These are phyloP conservation scores for Camptogramma bilineatum DNA, from an alignment of 2,888 invertebrate species.

Conservation along the genomic window DNA sequence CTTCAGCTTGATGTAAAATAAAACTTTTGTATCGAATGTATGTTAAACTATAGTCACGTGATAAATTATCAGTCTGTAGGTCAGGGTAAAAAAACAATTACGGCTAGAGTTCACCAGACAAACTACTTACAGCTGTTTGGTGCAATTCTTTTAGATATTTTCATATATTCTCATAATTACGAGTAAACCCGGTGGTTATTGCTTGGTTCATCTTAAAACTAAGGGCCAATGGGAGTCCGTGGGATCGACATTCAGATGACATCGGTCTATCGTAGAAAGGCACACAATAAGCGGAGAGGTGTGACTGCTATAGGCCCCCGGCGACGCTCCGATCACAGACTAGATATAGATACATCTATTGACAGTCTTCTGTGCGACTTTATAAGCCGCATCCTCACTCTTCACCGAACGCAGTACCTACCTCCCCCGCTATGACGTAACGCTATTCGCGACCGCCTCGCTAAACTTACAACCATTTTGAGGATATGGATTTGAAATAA, in stretches of 20 bases:
- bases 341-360: conserved; percentile 83
- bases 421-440: conserved; percentile 29
- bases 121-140: conserved; percentile 5
- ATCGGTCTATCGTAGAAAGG: conserved; percentile 81
- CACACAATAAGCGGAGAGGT: conserved; percentile 84
- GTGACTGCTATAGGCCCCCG: conserved; percentile 82
- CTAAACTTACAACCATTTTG: conserved; percentile 10
- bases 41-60: conserved; percentile 13
- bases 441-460: conserved; percentile 27
- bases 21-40: not conserved
- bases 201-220: conserved; percentile 11
- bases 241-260: conserved; percentile 61
- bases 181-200: not conserved
- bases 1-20: conserved; percentile 23
- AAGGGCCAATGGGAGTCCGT: conserved; percentile 55
- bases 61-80: conserved; percentile 34
- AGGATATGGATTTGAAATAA: not conserved
- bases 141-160: not conserved
- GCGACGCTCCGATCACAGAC: conserved; percentile 84
- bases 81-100: conserved; percentile 34
- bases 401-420: conserved; percentile 57
- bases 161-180: not conserved
- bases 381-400: conserved; percentile 65
- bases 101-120: conserved; percentile 15
- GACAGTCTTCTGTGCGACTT: conserved; percentile 75